These are phyloP conservation scores for Myodes glareolus DNA, from an alignment of 2,113 vertebrate genomes.

Conservation along the genomic window DNA sequence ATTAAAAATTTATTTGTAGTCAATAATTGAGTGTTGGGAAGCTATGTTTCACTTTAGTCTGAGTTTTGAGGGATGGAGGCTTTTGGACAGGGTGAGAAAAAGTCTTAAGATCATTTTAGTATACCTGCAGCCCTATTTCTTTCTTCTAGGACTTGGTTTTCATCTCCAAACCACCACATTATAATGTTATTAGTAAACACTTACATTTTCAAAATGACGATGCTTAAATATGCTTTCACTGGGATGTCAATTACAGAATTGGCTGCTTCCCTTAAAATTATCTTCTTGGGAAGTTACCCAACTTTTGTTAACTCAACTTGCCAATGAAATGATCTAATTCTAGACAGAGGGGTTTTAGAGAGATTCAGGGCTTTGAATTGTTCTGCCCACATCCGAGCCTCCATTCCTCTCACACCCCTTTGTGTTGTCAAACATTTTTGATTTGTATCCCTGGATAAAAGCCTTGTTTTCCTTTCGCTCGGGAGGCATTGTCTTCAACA, in stretches of 20 bases:
- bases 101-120: background rate
- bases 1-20: background rate
- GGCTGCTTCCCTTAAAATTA: background rate
- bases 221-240: constrained; percentile 30
- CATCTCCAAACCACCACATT: constrained; percentile 3
- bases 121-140: background rate
- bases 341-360: background rate
- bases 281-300: background rate
- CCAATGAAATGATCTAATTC: constrained; percentile 31
- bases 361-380: constrained; percentile 30
- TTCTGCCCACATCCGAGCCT: constrained; percentile 1
- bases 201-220: constrained; percentile 29
- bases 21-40: background rate
- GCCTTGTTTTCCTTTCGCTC: constrained; percentile 66
- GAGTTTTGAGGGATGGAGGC: background rate
- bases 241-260: constrained; percentile 20
- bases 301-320: constrained; percentile 11
- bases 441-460: constrained; percentile 41
- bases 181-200: constrained; percentile 53
- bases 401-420: background rate
- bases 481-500: constrained; percentile 50
- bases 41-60: background rate
- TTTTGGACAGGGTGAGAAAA: background rate
- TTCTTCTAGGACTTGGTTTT: constrained; percentile 45
- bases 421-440: constrained; percentile 43